Conservation (phyloP, 2,888 invertebrate genomes). For the Deroplatys truncata region DNA sequence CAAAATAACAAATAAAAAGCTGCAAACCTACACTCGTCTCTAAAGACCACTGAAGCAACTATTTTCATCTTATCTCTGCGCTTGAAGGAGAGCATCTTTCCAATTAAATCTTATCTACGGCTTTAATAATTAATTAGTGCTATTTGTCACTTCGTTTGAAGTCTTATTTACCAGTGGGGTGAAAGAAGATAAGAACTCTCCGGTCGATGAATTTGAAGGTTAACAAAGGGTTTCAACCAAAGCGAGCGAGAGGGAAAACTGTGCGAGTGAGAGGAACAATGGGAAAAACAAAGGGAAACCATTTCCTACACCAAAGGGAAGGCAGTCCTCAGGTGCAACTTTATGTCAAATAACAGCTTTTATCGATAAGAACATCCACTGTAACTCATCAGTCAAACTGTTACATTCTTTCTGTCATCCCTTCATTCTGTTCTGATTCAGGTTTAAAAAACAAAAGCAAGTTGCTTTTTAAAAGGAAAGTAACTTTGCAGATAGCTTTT, state of each 20-base stretch:
- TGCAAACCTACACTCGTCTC: background rate
- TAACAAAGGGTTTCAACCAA: background rate
- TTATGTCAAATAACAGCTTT: background rate
- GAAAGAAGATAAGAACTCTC: background rate
- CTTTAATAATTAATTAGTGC: slow-evolving; percentile 4
- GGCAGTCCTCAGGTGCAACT: background rate
- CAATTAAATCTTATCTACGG: slow-evolving; percentile 4
- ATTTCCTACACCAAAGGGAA: background rate
- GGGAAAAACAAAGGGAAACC: background rate
- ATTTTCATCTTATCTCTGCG: background rate
- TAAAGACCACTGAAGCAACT: background rate
- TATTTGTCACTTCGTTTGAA: slow-evolving; percentile 1
- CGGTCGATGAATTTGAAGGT: background rate
- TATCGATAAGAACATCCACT: background rate
- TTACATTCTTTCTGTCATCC: background rate
- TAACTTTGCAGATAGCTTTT: background rate
- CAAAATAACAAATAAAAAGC: background rate
- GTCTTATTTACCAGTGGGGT: slow-evolving; percentile 1
- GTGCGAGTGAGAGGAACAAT: background rate
- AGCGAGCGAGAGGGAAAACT: background rate
- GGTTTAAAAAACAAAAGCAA: background rate
- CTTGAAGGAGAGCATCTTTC: background rate
- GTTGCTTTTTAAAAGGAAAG: background rate
- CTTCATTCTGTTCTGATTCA: background rate
- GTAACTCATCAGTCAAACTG: background rate